Base-by-base conservation (phyloP, 2,888 invertebrate species). In the Camptogramma bilineatum region DNA sequence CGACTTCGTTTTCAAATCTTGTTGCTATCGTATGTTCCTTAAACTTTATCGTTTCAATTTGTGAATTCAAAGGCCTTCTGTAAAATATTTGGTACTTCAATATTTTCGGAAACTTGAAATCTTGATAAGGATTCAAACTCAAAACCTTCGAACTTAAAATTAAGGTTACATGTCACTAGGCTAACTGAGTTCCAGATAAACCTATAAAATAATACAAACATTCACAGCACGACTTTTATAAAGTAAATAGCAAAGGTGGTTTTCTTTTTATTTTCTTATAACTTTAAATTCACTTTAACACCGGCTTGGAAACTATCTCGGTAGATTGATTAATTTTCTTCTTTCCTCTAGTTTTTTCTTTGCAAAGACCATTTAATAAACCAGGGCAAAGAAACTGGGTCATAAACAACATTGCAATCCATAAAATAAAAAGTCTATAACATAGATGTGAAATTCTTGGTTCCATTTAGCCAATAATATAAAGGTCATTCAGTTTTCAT, bases 331-430 rank as follows among this genome's bases (percentile, higher is more conserved):
- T 44, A 39, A 44, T 44, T 16, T 44, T 44, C 44, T 17, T 44
- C 44, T 18, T 52, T 52, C n/a, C 21, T 17, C 16, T 52, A 31
- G 51, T 52, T 52, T 52, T 34, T 17, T 17, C 4, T 4, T 34
- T 44, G 44, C 17, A 8, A 44, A 44, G 44, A 8, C 21, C 42
- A 57, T 50, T 64, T 62, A 34, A 21, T 42, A 53, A 67, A 64
- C 34, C 39, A 63, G 68, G 62, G 61, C 68, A 63, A 63, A 65
- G 52, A 58, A 50, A 67, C 57, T 65, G 16, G 60, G 66, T 28
- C 55, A 68, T 60, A 62, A 65, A 68, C 65, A 70, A 60, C 62
- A n/a, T 51, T 18, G n/a, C 17, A 13, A 2, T 13, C 28, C 13
- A 28, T 48, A 47, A 55, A 31, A 24, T 44, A 54, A 42, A 10